Percentiles rank a stretch among this genome's conserved stretches.
Conservation (phyloP, 2,888 invertebrate genomes). For the Thymelicus lineola region DNA sequence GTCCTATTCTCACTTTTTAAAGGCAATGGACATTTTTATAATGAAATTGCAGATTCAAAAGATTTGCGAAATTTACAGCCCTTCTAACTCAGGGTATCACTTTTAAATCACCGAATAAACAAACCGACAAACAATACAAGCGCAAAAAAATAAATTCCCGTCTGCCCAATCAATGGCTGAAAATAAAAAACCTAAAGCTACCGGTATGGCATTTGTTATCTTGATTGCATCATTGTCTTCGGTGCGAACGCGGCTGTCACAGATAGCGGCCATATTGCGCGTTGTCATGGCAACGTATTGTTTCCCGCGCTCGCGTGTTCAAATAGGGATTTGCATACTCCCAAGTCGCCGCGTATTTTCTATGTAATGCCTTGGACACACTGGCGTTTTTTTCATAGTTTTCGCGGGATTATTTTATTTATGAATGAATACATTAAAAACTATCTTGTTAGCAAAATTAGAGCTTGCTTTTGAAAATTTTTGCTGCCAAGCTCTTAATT, state of each 20-base stretch:
- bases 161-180: constrained; percentile 40
- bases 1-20: no score
- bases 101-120: constrained; percentile 8
- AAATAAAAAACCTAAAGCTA: constrained; percentile 39
- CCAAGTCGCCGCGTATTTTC: constrained; percentile 29
- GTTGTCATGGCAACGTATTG: constrained; percentile 57
- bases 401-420: no score
- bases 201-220: constrained; percentile 44
- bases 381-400: background rate
- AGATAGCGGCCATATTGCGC: constrained; percentile 53
- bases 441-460: no score
- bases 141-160: constrained; percentile 25
- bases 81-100: background rate
- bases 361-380: constrained; percentile 1
- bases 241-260: constrained; percentile 54
- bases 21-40: background rate
- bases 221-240: constrained; percentile 52
- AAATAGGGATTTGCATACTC: constrained; percentile 44
- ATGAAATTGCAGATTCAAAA: background rate
- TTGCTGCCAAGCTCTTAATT: no score
- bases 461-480: no score
- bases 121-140: constrained; percentile 18
- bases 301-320: constrained; percentile 54
- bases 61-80: background rate
- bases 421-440: no score